Conservation (phyloP, 2,888 invertebrate species). For the Conchocele bisecta region DNA sequence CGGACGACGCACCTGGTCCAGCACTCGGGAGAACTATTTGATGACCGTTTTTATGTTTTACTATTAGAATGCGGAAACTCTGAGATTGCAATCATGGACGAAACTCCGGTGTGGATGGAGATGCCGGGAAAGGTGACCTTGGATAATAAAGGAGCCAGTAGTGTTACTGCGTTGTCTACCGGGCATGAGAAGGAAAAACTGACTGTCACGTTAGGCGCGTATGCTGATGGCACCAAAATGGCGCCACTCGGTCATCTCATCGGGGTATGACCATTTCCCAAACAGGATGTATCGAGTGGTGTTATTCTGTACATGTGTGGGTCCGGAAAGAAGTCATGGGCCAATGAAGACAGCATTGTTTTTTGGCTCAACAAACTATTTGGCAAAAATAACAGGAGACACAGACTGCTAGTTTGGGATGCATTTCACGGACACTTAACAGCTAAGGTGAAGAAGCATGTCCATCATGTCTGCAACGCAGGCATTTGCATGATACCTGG, state of each 20-base stretch:
- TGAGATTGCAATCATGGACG: slow-evolving; percentile 26
- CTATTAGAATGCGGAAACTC: not conserved
- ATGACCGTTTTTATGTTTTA: not conserved
- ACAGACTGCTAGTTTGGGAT: not conserved
- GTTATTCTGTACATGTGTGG: slow-evolving; percentile 3
- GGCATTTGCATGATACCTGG: no score
- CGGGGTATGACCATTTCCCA: not conserved
- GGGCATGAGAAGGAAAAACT: slow-evolving; percentile 22
- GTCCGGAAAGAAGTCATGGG: slow-evolving; percentile 12
- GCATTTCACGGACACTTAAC: no score
- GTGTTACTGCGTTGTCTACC: slow-evolving; percentile 10
- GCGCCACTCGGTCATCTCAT: not conserved
- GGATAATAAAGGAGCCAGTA: not conserved
- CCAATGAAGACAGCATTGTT: slow-evolving; percentile 1
- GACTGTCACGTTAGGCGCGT: slow-evolving; percentile 19
- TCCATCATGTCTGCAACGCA: no score
- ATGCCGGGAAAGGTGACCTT: slow-evolving; percentile 33
- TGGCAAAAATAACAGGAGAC: not conserved
- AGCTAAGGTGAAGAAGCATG: not conserved
- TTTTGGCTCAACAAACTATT: slow-evolving; percentile 19
- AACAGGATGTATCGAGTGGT: slow-evolving; percentile 5
- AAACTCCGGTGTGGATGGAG: slow-evolving; percentile 29
- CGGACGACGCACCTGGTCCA: slow-evolving; percentile 1
- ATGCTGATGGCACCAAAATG: no score
- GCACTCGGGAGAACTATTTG: not conserved